Base-by-base conservation (phyloP, 2,797 vertebrate genomes). In the Lophotriccus pileatus region DNA sequence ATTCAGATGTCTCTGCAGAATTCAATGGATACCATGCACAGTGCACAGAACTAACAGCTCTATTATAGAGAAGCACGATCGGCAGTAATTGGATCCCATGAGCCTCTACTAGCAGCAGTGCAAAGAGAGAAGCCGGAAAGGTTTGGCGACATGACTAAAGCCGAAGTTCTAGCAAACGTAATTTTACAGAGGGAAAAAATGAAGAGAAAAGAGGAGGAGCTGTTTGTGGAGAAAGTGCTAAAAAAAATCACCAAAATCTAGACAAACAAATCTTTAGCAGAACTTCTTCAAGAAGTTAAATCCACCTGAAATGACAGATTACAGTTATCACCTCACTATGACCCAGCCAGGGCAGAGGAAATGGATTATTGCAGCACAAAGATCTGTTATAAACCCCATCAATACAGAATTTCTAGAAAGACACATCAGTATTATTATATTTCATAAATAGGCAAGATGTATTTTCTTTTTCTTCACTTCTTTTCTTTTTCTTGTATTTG, bases 11-110 rank as follows among this genome's bases (percentile, higher is more conserved):
- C 82, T 84, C 74, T 91, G 81, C 88, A 92, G 91, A 97, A 97
- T 96, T 94, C 77, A 92, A 77, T 84, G 77, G 94, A 82, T 79
- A 64, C 56, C 86, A 68, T 94, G 73, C 75, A 87, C 69, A 89
- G 84, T 39, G 90, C 87, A 88, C 25, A 93, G 89, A 94, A 90
- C 94, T 97, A 96, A 97, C 90, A 95, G 84, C 75, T 97, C 92
- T 96, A 95, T 93, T 95, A 95, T n/a, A 85, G 88, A 62, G 27
- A 95, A 86, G 68, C 83, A 87, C 83, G 68, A 96, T 89, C 70
- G 84, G 77, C 58, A 84, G 88, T 98, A 97, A 98, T 97, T 97
- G 95, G 93, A 81, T 97, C 96, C 97, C 96, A 90, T 78, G 96
- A 97, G 97, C 47, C 79, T 95, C 64, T 84, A 44, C 75, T 90